phyloP scores from a whole-genome alignment of 2,113 vertebrate species.

The Sylvilagus bachmani region DNA sequence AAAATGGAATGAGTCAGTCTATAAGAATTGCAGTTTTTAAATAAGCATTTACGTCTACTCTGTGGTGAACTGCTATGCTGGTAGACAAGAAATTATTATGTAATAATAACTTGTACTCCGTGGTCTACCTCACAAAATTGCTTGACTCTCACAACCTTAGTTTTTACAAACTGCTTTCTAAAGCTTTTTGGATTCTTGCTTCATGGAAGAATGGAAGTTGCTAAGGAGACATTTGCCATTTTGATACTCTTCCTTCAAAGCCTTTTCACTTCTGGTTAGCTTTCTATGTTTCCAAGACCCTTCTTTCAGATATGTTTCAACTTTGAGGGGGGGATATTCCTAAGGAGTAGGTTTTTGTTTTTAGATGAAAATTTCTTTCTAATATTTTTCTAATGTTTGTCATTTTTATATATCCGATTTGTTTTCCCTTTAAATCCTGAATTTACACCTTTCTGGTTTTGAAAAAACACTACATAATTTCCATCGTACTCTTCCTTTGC shows the following conservation, averaged over 20 bases:
- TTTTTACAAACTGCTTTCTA: conserved; percentile 17
- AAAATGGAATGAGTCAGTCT: conserved; percentile 79
- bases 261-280: conserved; percentile 5
- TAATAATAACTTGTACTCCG: conserved; percentile 78
- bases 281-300: conserved; percentile 21
- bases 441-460: conserved; percentile 33
- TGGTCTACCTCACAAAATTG: conserved; percentile 60
- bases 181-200: conserved; percentile 37
- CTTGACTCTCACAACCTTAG: conserved; percentile 30
- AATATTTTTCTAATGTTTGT: not conserved
- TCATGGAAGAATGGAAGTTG: conserved; percentile 43
- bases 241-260: not conserved
- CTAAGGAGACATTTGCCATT: conserved; percentile 24
- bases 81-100: conserved; percentile 68
- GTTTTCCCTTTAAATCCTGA: conserved; percentile 49
- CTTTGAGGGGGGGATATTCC: not conserved
- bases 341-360: conserved; percentile 44
- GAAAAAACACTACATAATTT: conserved; percentile 45
- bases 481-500: conserved; percentile 12
- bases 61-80: conserved; percentile 52
- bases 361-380: conserved; percentile 15
- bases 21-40: conserved; percentile 82
- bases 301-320: conserved; percentile 39
- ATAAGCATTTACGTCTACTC: conserved; percentile 77
- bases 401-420: not conserved